Conservation (phyloP, 2,113 vertebrate genomes). For the Leucosticte australis region DNA sequence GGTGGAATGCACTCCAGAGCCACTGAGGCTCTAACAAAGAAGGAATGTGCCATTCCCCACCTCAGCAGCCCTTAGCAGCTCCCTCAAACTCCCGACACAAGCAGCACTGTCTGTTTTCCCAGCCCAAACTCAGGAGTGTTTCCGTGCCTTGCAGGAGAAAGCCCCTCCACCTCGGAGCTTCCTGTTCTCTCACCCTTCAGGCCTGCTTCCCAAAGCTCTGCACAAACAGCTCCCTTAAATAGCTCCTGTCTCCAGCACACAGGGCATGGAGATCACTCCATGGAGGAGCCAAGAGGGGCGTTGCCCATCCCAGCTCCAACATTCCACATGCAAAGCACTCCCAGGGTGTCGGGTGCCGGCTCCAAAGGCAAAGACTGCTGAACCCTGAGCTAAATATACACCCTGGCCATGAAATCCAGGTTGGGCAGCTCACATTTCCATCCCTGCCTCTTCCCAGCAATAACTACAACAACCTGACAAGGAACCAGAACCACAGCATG, state of each 20-base stretch:
- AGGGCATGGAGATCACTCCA: not conserved
- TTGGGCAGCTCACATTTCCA: not conserved
- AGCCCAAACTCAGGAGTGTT: not conserved
- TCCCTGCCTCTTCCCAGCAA: not conserved
- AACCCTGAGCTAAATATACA: not conserved
- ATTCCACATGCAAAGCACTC: not conserved
- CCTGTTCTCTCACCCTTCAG: not conserved
- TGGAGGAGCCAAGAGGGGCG: not conserved
- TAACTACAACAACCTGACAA: not conserved
- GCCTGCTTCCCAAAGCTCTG: not conserved
- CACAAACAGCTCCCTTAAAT: not conserved
- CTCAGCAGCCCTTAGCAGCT: not conserved
- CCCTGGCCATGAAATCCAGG: not conserved
- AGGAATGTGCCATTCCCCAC: not conserved
- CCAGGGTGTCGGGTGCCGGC: rapidly evolving
- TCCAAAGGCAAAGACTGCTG: not conserved
- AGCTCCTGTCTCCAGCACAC: not conserved
- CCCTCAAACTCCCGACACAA: not conserved
- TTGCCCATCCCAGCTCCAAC: not conserved
- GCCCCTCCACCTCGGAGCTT: not conserved
- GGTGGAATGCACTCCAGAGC: not conserved
- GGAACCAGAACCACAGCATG: not conserved
- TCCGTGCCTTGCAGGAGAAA: not conserved
- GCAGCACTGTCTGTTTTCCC: not conserved
- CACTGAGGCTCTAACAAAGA: rapidly evolving